These are phyloP conservation scores for Microctenopoma stevenorrisi DNA, from an alignment of 2,797 vertebrate species.

Conservation along the genomic window DNA sequence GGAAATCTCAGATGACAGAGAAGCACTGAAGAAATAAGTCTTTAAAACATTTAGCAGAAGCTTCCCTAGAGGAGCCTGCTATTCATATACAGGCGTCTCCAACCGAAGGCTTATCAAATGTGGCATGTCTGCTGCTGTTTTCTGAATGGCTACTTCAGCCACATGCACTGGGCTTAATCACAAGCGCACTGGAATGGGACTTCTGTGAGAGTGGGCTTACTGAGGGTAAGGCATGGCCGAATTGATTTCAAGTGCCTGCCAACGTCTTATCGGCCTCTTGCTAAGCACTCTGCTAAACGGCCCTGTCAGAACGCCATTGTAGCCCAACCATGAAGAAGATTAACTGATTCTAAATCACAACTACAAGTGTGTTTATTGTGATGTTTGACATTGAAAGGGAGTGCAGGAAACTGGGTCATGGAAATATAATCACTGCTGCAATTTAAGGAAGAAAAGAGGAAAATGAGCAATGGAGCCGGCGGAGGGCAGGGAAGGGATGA, in stretches of 20 bases:
- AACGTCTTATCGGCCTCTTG: slow-evolving; percentile 66
- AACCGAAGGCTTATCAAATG: slow-evolving; percentile 62
- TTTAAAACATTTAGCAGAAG: slow-evolving; percentile 64
- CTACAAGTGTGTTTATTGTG: slow-evolving; percentile 43
- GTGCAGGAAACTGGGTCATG: slow-evolving; percentile 30
- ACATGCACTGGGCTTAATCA: slow-evolving; percentile 51
- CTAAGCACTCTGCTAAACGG: slow-evolving; percentile 70
- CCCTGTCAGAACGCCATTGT: slow-evolving; percentile 65
- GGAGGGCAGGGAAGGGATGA: slow-evolving; percentile 21
- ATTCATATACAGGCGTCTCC: slow-evolving; percentile 60
- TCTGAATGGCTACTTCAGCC: slow-evolving; percentile 49
- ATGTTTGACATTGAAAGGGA: slow-evolving; percentile 26
- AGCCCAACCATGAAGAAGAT: slow-evolving; percentile 46
- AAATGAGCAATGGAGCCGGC: slow-evolving; percentile 43
- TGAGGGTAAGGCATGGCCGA: slow-evolving; percentile 59
- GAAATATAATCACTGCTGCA: slow-evolving; percentile 35
- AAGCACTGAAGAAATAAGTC: slow-evolving; percentile 56
- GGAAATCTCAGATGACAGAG: slow-evolving; percentile 65
- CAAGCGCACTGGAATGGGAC: slow-evolving; percentile 41
- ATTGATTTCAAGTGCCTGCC: slow-evolving; percentile 76
- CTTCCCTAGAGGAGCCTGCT: slow-evolving; percentile 57
- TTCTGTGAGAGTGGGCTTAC: slow-evolving; percentile 39
- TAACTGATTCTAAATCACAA: slow-evolving; percentile 50
- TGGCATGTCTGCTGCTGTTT: slow-evolving; percentile 55
- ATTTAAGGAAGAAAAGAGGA: slow-evolving; percentile 41